Evolutionary conservation across 2,113 vertebrate species (phyloP).

Genomic region (Gavia stellata): DNA sequence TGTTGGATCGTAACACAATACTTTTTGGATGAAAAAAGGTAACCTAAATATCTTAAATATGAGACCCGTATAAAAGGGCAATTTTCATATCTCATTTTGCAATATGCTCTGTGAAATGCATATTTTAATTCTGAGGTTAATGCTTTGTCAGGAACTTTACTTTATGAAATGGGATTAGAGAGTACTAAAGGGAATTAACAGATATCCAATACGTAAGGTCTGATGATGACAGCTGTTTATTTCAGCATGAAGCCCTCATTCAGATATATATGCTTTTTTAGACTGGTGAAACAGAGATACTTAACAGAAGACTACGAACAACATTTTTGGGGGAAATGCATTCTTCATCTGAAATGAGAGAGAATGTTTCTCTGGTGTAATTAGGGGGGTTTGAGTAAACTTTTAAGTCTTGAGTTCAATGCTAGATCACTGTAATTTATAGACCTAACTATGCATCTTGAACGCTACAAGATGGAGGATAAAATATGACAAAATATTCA

Average conservation of each 20-base stretch:
- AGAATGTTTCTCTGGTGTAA: neutral
- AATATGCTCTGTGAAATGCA: neutral
- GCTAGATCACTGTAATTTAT: neutral
- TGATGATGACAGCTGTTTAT: neutral
- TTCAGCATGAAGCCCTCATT: neutral
- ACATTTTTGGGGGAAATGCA: accelerated
- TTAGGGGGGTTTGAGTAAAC: neutral
- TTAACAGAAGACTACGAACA: neutral
- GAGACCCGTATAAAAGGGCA: neutral
- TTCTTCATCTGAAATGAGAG: neutral
- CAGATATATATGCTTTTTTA: neutral
- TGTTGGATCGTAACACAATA: neutral
- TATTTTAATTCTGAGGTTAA: neutral
- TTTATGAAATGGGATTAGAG: neutral
- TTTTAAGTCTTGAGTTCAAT: neutral
- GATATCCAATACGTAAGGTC: neutral
- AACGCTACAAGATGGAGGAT: neutral
- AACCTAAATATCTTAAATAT: neutral
- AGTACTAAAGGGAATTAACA: neutral
- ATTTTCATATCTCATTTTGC: neutral
- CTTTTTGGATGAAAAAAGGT: neutral
- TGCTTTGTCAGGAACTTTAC: neutral
- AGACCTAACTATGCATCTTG: neutral
- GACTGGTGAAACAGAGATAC: neutral
- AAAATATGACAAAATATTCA: neutral